These are phyloP conservation scores for Catostomus latipinnis DNA, from an alignment of 2,797 vertebrate genomes.

Conservation along the genomic window DNA sequence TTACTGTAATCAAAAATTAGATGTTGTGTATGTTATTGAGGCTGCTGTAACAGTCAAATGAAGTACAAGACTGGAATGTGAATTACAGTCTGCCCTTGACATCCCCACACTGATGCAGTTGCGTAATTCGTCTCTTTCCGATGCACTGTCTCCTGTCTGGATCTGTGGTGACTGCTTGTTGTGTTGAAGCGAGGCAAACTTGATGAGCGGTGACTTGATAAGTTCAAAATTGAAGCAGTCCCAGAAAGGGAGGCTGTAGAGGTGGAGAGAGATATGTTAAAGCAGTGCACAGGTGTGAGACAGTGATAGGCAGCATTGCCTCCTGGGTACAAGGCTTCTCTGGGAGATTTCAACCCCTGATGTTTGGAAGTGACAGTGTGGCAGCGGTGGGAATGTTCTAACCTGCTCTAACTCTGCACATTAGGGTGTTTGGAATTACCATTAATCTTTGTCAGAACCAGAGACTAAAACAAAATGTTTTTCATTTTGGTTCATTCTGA, in stretches of 20 bases:
- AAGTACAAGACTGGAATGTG: background rate
- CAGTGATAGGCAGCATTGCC: conserved; percentile 63
- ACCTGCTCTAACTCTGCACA: conserved; percentile 31
- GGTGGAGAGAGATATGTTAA: conserved; percentile 60
- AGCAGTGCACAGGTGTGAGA: conserved; percentile 62
- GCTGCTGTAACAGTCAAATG: background rate
- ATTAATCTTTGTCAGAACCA: conserved; percentile 1
- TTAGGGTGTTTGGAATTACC: background rate
- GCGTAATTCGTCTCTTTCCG: conserved; percentile 28
- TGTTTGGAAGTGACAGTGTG: conserved; percentile 45
- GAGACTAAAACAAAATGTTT: no score
- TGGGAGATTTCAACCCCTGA: conserved; percentile 42
- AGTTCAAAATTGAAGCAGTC: conserved; percentile 60
- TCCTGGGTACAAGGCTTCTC: conserved; percentile 52
- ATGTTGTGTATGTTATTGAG: background rate
- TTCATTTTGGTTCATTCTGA: no score
- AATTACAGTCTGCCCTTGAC: conserved; percentile 25
- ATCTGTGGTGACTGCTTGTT: conserved; percentile 28
- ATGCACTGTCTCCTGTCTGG: conserved; percentile 29
- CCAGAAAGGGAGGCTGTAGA: conserved; percentile 56
- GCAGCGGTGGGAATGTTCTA: conserved; percentile 49
- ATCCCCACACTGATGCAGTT: background rate
- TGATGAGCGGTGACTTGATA: conserved; percentile 55
- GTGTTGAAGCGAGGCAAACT: conserved; percentile 34
- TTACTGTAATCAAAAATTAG: background rate